Evolutionary conservation across 2,113 vertebrate genomes (phyloP).

Genomic region (Aramus guarauna): DNA sequence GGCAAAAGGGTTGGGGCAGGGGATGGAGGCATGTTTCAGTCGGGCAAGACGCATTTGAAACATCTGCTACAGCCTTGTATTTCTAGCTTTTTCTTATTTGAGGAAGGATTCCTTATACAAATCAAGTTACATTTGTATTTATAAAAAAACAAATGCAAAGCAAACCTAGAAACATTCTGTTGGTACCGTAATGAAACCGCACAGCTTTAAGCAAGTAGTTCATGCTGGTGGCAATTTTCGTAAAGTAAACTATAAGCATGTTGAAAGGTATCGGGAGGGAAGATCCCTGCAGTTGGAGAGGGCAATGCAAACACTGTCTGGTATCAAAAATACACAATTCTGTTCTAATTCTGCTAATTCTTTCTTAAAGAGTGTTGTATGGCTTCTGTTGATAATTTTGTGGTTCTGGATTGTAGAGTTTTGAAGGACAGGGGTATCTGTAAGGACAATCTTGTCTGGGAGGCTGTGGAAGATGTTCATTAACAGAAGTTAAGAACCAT

Average conservation of each 20-base stretch:
- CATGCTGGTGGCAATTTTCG: background rate
- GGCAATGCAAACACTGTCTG: background rate
- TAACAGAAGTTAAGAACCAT: background rate
- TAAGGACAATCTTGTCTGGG: background rate
- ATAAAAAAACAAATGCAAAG: background rate
- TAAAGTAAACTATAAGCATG: fast-evolving
- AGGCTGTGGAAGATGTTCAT: background rate
- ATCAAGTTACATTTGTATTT: background rate
- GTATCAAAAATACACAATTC: background rate
- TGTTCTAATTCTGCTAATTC: background rate
- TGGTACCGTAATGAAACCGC: background rate
- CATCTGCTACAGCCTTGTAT: background rate
- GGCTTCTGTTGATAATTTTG: background rate
- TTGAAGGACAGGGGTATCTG: background rate
- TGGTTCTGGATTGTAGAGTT: background rate
- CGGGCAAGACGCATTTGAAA: background rate
- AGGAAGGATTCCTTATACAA: background rate
- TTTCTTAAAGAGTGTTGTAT: background rate
- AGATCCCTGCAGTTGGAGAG: background rate
- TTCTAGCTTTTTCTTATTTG: background rate
- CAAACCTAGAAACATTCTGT: background rate
- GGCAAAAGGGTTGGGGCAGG: background rate
- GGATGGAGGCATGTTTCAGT: background rate
- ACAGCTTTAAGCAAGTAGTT: background rate
- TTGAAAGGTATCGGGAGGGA: background rate